Base-by-base conservation (phyloP, 1,140 invertebrate genomes). In the Drosophila parvula region DNA sequence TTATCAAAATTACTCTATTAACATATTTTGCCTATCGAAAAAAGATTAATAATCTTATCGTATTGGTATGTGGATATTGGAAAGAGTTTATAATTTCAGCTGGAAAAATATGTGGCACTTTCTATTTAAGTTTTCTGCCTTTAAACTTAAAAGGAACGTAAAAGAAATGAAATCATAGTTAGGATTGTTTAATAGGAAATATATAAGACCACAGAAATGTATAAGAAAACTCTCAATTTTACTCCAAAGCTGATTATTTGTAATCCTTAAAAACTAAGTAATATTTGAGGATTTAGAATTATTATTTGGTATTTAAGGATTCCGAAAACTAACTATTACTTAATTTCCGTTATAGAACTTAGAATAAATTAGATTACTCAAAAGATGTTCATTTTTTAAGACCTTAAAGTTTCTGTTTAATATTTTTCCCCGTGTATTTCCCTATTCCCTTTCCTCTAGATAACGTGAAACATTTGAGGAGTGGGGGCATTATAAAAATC, bases 391-490 rank as follows among this genome's bases (percentile, higher is more conserved):
- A 18, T 5, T 55, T n/a, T 18, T 22, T 1, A 22, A 5, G 16
- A 12, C 30, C 3, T 1, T 4, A 3, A 22, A 36, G 8, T 22
- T 14, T 14, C 3, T 14, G 28, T 40, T 56, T n/a, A 4, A n/a
- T 27, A 10, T 32, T 58, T 32, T 41, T 63, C 7, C 36, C 30
- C 1, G 61, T 63, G 61, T 61, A 60, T 34, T 60, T 16, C 9
- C 36, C 16, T 8, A 10, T 3, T 5, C 30, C 55, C 50, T n/a
- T 22, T n/a, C 16, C 38, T 48, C 44, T 71, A 80, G 82, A 85
- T 85, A 85, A 86, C 56, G 58, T 63, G 68, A 43, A 57, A 65
- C 61, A 50, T 69, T 85, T 36, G 34, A 65, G 59, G 58, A 63
- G 58, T 44, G 63, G 53, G 59, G 38, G 59, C 41, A 55, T 76